Conservation (phyloP, 2,113 vertebrate species). For the Notechis scutatus region DNA sequence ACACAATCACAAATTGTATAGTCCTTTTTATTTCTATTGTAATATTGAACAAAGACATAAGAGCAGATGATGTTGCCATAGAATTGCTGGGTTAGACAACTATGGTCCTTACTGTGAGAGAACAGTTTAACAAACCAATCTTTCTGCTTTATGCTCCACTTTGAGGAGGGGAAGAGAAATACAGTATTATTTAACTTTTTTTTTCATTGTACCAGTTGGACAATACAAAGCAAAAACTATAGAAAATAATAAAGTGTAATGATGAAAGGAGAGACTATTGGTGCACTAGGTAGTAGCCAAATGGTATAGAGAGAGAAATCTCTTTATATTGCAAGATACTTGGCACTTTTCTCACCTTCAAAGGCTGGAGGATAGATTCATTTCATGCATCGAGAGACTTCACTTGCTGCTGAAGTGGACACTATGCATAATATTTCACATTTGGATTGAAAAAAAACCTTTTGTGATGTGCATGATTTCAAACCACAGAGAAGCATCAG, state of each 20-base stretch:
- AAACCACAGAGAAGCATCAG: not conserved
- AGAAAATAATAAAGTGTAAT: not conserved
- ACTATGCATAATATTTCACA: not conserved
- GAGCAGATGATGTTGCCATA: not conserved
- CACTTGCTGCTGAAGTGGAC: not conserved
- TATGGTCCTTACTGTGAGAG: not conserved
- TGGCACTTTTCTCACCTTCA: not conserved
- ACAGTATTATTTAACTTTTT: not conserved
- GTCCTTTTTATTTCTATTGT: not conserved
- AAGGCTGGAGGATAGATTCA: not conserved
- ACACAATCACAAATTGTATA: not conserved
- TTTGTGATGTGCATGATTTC: not conserved
- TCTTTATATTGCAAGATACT: not conserved
- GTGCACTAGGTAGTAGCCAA: not conserved
- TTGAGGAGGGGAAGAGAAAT: not conserved
- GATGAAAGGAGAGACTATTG: not conserved
- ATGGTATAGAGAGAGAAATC: not conserved
- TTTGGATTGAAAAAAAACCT: not conserved
- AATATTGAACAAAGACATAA: not conserved
- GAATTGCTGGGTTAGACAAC: not conserved
- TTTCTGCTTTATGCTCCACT: not conserved
- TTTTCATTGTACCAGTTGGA: not conserved
- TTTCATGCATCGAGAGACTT: not conserved
- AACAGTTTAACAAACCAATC: not conserved
- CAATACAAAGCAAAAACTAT: not conserved